phyloP scores from a whole-genome alignment of 1,140 invertebrate species.

The Zaprionus taronus region DNA sequence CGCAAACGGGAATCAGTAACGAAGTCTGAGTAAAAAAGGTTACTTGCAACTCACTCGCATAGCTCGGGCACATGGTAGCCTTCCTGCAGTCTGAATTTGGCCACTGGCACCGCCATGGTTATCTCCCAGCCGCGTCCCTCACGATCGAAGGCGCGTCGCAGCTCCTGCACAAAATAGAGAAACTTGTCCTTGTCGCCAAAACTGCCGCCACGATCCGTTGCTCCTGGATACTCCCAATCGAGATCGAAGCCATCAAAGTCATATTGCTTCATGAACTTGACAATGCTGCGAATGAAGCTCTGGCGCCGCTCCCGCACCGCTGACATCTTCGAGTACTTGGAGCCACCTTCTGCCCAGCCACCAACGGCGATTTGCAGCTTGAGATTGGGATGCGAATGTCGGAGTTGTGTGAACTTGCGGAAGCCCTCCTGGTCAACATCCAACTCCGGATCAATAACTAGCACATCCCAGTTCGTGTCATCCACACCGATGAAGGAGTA shows the following conservation, averaged over 20 bases:
- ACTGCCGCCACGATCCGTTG: constrained; percentile 92
- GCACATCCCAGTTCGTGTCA: constrained; percentile 90
- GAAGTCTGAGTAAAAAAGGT: background rate
- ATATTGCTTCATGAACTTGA: constrained; percentile 92
- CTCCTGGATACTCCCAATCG: constrained; percentile 94
- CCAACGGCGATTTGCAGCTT: constrained; percentile 93
- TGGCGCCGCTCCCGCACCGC: constrained; percentile 88
- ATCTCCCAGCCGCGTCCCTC: constrained; percentile 92
- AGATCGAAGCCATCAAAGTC: constrained; percentile 93
- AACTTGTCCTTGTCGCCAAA: constrained; percentile 93
- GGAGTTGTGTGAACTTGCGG: constrained; percentile 91
- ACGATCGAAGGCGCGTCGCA: constrained; percentile 91
- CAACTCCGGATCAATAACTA: constrained; percentile 92
- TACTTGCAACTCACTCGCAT: constrained; percentile 89
- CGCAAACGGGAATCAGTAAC: background rate
- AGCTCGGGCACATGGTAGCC: constrained; percentile 95
- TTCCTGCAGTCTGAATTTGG: constrained; percentile 93
- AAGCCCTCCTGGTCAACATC: constrained; percentile 92
- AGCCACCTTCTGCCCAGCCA: constrained; percentile 94
- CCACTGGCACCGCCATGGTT: constrained; percentile 94
- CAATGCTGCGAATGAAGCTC: constrained; percentile 90
- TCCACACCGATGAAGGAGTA: constrained; percentile 96
- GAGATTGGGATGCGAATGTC: constrained; percentile 89
- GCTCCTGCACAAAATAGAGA: constrained; percentile 92
- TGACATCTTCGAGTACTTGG: constrained; percentile 93